These are phyloP conservation scores for Coregonus suidteri DNA, from an alignment of 2,797 vertebrate genomes.

Conservation along the genomic window DNA sequence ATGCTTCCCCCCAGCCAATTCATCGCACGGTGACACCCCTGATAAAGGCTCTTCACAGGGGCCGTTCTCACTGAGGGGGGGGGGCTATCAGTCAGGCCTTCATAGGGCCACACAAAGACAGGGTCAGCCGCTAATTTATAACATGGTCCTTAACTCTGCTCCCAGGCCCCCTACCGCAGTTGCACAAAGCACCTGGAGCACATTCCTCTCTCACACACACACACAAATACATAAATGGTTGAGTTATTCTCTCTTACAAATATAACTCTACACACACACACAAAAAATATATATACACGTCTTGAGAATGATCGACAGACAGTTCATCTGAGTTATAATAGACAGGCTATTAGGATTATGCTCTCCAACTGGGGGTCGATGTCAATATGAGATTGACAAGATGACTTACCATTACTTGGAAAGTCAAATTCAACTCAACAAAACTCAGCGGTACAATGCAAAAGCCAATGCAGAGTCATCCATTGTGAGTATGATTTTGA, in stretches of 20 bases:
- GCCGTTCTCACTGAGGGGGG: slow-evolving; percentile 64
- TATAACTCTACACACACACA: neutral
- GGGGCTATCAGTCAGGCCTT: slow-evolving; percentile 66
- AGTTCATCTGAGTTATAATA: slow-evolving; percentile 63
- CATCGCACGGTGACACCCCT: slow-evolving; percentile 79
- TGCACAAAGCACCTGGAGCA: slow-evolving; percentile 54
- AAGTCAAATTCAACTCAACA: slow-evolving; percentile 53
- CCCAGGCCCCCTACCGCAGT: slow-evolving; percentile 70
- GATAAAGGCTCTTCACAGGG: slow-evolving; percentile 75
- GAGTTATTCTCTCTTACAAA: neutral
- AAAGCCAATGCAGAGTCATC: slow-evolving; percentile 41
- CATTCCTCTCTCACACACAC: slow-evolving; percentile 18
- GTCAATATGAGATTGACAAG: slow-evolving; percentile 68
- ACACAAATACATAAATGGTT: neutral
- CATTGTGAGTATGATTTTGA: slow-evolving; percentile 68
- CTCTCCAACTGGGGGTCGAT: slow-evolving; percentile 48
- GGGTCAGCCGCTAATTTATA: slow-evolving; percentile 82
- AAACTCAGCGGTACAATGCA: slow-evolving; percentile 51
- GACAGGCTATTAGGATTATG: slow-evolving; percentile 66
- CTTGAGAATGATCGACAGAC: slow-evolving; percentile 69
- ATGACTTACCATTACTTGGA: slow-evolving; percentile 68
- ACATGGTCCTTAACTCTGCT: slow-evolving; percentile 68
- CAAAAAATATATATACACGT: slow-evolving; percentile 34
- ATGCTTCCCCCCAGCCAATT: slow-evolving; percentile 84
- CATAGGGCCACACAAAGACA: slow-evolving; percentile 74